Evolutionary conservation across 1,140 invertebrate genomes (phyloP), one percentile per base, ranked within the genome.

Genomic region (Orchesella cincta): DNA sequence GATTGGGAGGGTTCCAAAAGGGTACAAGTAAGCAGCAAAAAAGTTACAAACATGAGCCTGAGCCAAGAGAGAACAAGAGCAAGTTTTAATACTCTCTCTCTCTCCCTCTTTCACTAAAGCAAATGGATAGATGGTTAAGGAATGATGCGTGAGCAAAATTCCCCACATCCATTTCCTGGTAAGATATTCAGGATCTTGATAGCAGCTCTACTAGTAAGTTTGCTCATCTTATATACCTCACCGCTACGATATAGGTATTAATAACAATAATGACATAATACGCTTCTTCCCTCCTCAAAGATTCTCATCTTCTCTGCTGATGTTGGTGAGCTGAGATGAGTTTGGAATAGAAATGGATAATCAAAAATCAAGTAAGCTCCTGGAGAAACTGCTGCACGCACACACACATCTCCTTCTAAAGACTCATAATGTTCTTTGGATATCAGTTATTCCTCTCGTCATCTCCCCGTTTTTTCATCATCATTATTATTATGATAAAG

Each of bases 221-320:
- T 46, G 5, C 18, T 46, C 23, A 46, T 46, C 8, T 46, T 12
- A 46, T 8, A 12, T 46, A 46, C 39, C 8, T 46, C 23, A 57
- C 52, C 8, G 8, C 12, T 57, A n/a, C 52, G 14, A 57, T 18
- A 23, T 3, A 57, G 52, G 23, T 57, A 57, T 8, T 57, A 57
- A 57, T 57, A 57, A 57, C 52, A 57, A 57, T 57, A 57, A 57
- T 57, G 52, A 57, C 52, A 57, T 57, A 57, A 57, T 57, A 57
- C 23, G 52, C 52, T 57, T 57, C 52, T 57, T 57, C 23, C 23
- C 52, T 57, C 23, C 52, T 57, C 23, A 14, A 57, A 57, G 52
- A 57, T 57, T 57, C 52, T 57, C 52, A 57, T 57, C 52, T 12
- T 26, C 23, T 57, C 52, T 57, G 52, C 52, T 57, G 52, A 57